Base-by-base conservation (phyloP, 35 echinoderm and acorn worm species). In the Holothuria glaberrima region DNA sequence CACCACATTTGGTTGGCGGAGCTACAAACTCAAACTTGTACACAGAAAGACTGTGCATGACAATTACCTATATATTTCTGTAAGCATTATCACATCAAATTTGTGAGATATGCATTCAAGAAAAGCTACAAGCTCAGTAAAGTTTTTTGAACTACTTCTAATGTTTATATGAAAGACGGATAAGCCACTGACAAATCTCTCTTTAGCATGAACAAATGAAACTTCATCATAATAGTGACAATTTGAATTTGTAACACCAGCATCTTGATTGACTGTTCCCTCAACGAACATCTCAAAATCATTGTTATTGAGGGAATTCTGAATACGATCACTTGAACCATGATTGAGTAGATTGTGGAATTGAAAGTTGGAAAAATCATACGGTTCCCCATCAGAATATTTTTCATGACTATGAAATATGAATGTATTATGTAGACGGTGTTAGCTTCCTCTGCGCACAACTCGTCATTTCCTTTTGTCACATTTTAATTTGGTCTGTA, bases 201-300 rank as follows among this genome's bases (percentile, higher is more conserved):
- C n/a, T n/a, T n/a, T n/a, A n/a, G 32, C 32, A 31, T 75, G 12
- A 36, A 36, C 36, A 19, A 75, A 75, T 75, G 32, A 75, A 44
- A 2, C 71, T 33, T 75, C 71, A 75, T 75, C 71, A 75, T 75
- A 75, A 44, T 75, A 75, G 71, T 75, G 71, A 75, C 71, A 75
- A 21, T 30, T 33, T 16, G 22, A 38, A 30, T 75, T 44, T 33
- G 28, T 75, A 36, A 0, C 5, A 13, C 36, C 71, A 75, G 71
- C 32, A 38, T 36, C 36, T 75, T 75, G 12, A 75, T 75, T 75
- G 16, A 31, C 71, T 30, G 36, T 75, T 31, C 32, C 6, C 32
- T 75, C 71, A 33, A 75, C 33, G 20, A 41, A 75, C 9, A 22
- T 20, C 18, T 75, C 36, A 75, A 38, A 75, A 38, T 33, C 32